phyloP scores from a whole-genome alignment of 1,140 invertebrate genomes.

The Caenorhabditis inopinata region DNA sequence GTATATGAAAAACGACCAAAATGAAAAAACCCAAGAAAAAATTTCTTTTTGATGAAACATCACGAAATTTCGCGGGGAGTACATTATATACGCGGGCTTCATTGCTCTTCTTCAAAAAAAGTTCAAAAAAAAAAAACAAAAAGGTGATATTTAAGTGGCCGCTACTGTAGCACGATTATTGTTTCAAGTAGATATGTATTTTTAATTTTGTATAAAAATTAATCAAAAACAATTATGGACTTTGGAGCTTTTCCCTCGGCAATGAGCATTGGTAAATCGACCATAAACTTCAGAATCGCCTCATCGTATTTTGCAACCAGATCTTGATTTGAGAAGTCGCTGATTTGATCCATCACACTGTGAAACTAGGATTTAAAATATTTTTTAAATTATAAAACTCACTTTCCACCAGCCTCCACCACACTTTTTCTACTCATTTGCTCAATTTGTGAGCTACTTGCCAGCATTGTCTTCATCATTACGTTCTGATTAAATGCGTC shows the following conservation, averaged over 20 bases:
- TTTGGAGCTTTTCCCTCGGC: slow-evolving; percentile 5
- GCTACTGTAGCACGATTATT: too few relatives aligned
- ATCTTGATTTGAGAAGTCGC: not conserved
- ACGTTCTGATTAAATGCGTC: slow-evolving; percentile 7
- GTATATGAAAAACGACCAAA: too few relatives aligned
- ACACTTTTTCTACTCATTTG: slow-evolving; percentile 5
- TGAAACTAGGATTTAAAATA: not conserved
- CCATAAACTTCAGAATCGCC: not conserved
- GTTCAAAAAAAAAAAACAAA: too few relatives aligned
- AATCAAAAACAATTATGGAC: not conserved
- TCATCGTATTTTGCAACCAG: not conserved
- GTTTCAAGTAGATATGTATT: too few relatives aligned
- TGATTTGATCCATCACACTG: slow-evolving; percentile 17
- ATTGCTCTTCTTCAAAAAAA: too few relatives aligned
- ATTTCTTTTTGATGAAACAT: too few relatives aligned
- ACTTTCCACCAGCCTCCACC: not conserved
- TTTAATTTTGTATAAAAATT: not conserved
- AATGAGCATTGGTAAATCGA: too few relatives aligned
- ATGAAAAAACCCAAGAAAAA: too few relatives aligned
- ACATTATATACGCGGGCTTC: too few relatives aligned
- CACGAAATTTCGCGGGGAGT: too few relatives aligned
- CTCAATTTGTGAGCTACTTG: not conserved
- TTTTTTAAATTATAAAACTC: not conserved
- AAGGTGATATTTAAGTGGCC: too few relatives aligned
- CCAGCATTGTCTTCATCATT: not conserved